Evolutionary conservation across 2,888 invertebrate genomes (phyloP), one percentile per base, ranked within the genome.

Genomic region (Hypena proboscidalis): DNA sequence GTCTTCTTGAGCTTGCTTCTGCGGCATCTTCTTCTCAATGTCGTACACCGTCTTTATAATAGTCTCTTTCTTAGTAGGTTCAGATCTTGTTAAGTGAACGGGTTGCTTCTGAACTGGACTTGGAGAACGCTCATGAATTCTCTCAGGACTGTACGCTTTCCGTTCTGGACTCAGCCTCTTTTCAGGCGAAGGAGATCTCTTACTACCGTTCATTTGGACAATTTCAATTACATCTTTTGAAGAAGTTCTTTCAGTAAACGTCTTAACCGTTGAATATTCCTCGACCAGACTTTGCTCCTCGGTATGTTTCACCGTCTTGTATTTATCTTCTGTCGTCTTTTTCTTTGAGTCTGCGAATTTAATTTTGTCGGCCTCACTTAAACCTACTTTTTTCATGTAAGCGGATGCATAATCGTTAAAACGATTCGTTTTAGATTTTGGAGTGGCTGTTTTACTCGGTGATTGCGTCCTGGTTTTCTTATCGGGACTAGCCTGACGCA

Each of bases 371-470:
- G 69, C 54, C 17, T 87, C 86, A 41, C 77, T 83, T 1, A 88
- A 59, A 1, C 90, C 88, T 1, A 90, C 84, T 61, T 88, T 91
- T 44, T 88, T 91, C 83, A 91, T 87, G 43, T 91, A 91, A 22
- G 91, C 91, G 3, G 88, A 77, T 3, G 91, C 89, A 26, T 91
- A 91, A 49, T 91, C 90, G 38, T 78, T 86, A 37, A 91, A 89
- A 23, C 86, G 85, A 44, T 82, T 88, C 0, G 77, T 55, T 68
- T 88, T 90, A 3, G 81, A 54, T 70, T 87, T 90, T 1, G 78
- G 63, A 36, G 77, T 47, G 1, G 67, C 39, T 4, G 32, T 37
- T 61, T 90, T 89, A 26, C 50, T 81, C 0, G 90, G 89, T n/a
- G 89, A 87, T 1, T 61, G 52, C n/a, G 80, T 77, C 30, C 85